A percentile compares a stretch with the other conserved stretches of the same genome.
phyloP scores from a whole-genome alignment of 2,113 vertebrate genomes.

The Hippopotamus amphibius region DNA sequence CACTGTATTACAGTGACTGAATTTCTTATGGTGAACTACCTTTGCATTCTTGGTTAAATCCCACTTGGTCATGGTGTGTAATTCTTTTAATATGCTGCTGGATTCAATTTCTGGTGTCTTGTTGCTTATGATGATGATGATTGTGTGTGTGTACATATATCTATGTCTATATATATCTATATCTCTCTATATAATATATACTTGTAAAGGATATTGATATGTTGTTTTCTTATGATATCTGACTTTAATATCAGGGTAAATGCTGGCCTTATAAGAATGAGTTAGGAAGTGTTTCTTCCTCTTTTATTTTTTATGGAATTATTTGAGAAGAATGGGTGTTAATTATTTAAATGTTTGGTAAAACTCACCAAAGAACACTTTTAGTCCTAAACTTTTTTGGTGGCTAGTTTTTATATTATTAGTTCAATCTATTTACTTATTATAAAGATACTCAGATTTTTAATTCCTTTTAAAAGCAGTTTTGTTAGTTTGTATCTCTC shows the following conservation, averaged over 20 bases:
- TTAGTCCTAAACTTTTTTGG: background rate
- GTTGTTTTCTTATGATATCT: background rate
- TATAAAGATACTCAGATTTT: background rate
- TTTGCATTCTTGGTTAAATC: background rate
- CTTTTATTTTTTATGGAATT: background rate
- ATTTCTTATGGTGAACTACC: background rate
- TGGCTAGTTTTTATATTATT: background rate
- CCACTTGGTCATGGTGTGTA: background rate
- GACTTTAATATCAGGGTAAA: background rate
- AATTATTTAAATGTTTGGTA: background rate
- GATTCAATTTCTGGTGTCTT: background rate
- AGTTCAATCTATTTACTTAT: background rate
- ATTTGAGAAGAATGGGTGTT: background rate
- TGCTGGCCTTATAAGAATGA: background rate
- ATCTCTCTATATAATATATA: background rate
- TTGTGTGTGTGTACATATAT: no score
- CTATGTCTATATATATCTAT: no score
- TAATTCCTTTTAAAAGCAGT: background rate
- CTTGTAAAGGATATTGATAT: background rate
- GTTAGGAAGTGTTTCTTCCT: background rate
- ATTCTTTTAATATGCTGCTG: background rate
- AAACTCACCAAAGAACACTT: background rate
- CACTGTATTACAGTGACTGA: background rate
- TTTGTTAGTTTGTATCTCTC: background rate
- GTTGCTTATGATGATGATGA: no score